These are phyloP conservation scores for Stictonetta naevosa DNA, from an alignment of 2,113 vertebrate species.

Conservation along the genomic window DNA sequence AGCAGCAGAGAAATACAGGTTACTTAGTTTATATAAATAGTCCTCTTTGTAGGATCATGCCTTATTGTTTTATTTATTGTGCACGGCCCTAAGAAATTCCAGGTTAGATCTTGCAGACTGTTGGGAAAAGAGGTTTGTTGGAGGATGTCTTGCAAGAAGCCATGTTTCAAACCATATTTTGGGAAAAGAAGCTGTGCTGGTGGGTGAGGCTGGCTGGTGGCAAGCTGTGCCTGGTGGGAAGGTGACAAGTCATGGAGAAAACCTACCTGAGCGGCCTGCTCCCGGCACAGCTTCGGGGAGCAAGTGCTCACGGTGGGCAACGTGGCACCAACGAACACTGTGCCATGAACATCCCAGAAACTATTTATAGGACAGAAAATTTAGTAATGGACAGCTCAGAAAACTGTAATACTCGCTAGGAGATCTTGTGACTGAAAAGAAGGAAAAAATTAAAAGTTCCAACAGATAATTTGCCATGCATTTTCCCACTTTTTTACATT, in stretches of 20 bases:
- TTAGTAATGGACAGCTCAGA: neutral
- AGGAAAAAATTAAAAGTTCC: neutral
- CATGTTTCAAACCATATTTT: neutral
- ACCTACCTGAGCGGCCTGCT: neutral
- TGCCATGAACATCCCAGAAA: neutral
- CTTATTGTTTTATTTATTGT: neutral
- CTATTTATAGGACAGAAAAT: neutral
- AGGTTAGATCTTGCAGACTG: neutral
- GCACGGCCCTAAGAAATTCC: neutral
- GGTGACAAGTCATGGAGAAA: neutral
- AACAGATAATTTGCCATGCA: neutral
- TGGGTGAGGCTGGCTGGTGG: neutral
- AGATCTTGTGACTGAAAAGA: neutral
- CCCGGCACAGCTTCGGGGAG: neutral
- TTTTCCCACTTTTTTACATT: neutral
- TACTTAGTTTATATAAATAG: neutral
- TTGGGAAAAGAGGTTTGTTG: neutral
- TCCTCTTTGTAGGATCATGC: neutral
- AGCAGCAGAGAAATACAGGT: neutral
- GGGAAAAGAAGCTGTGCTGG: neutral
- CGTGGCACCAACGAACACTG: fast-evolving
- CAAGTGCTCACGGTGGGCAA: neutral
- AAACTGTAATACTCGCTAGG: neutral
- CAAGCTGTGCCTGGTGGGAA: neutral
- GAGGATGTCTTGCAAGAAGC: neutral